These are phyloP conservation scores for Drosophila eugracilis DNA, from an alignment of 1,140 invertebrate species.

Conservation along the genomic window DNA sequence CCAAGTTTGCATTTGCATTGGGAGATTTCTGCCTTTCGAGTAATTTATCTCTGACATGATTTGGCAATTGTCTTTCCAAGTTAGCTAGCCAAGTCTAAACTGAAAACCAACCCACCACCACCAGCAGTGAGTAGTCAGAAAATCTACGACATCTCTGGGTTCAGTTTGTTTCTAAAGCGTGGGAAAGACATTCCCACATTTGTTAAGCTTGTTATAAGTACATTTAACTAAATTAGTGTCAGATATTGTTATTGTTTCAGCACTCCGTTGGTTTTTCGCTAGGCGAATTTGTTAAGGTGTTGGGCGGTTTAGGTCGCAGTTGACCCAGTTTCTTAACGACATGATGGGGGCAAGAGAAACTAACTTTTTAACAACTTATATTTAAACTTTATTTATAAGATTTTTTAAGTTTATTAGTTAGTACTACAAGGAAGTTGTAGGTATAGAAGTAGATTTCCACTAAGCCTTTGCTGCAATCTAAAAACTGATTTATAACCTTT, in stretches of 20 bases:
- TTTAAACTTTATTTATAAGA: neutral
- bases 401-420: too few species aligned
- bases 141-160: conserved; percentile 1
- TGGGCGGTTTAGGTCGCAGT: conserved; percentile 5
- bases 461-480: neutral
- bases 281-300: conserved; percentile 9
- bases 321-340: conserved; percentile 14
- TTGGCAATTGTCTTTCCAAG: conserved; percentile 38
- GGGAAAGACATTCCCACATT: conserved; percentile 55
- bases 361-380: neutral
- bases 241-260: conserved; percentile 25
- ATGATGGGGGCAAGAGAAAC: neutral
- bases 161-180: conserved; percentile 62
- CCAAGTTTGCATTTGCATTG: conserved; percentile 59
- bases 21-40: conserved; percentile 49
- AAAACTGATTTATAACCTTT: conserved; percentile 1
- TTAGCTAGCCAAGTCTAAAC: too few species aligned
- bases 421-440: too few species aligned
- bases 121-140: conserved; percentile 42
- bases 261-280: conserved; percentile 8
- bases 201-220: conserved; percentile 45
- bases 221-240: conserved; percentile 38
- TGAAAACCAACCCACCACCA: conserved; percentile 8
- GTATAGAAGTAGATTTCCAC: too few species aligned
- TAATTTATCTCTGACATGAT: conserved; percentile 69